Evolutionary conservation across 2,797 vertebrate genomes (phyloP).

Genomic region (Coregonus suidteri): DNA sequence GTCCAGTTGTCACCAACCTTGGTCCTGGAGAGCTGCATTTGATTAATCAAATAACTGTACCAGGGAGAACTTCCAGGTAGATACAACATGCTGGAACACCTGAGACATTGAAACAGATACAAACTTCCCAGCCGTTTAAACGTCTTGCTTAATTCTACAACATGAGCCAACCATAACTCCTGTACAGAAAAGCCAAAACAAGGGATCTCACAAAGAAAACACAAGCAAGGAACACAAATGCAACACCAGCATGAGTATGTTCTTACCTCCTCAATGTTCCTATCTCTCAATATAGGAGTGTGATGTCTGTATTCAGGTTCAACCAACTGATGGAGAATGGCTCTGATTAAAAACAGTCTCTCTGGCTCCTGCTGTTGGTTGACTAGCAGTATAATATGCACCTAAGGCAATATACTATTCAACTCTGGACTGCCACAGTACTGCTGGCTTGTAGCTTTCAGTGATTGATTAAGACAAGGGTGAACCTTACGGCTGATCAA

Average conservation of each 20-base stretch:
- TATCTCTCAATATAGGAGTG: no score
- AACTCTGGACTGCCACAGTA: background rate
- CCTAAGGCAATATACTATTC: background rate
- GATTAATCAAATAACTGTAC: background rate
- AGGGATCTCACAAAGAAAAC: no score
- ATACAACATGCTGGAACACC: background rate
- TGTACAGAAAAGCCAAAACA: no score
- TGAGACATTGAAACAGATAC: no score
- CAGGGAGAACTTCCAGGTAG: background rate
- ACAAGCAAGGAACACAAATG: no score
- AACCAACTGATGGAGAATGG: background rate
- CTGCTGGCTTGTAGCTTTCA: background rate
- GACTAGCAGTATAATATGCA: conserved; percentile 22
- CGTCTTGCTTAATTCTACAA: no score
- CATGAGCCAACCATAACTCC: no score
- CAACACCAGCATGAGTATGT: no score
- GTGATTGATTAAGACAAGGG: background rate
- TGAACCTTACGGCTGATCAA: background rate
- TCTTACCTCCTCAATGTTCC: no score
- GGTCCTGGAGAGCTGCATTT: background rate
- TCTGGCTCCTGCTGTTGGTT: conserved; percentile 54
- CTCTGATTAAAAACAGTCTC: no score
- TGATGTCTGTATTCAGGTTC: background rate
- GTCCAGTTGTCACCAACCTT: background rate
- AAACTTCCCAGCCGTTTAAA: no score